Conservation (phyloP, 2,797 vertebrate genomes). For the Tokudaia muenninki region DNA sequence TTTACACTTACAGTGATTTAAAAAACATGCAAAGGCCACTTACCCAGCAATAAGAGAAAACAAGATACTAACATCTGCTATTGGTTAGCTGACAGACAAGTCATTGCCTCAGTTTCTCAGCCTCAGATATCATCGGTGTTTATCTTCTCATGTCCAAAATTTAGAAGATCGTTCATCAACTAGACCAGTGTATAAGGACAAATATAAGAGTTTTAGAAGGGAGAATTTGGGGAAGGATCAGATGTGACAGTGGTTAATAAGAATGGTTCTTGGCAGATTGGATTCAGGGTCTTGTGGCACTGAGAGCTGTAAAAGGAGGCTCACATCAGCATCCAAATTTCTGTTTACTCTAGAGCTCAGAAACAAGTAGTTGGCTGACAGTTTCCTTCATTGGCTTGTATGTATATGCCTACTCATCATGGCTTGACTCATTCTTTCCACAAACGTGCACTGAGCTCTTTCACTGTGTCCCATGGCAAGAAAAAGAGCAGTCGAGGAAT, state of each 20-base stretch:
- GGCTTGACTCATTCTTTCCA: slow-evolving; percentile 34
- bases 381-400: not conserved
- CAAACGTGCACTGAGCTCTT: not conserved
- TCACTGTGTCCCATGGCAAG: not conserved
- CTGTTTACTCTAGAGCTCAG: not conserved
- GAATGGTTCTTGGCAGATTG: not conserved
- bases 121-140: not conserved
- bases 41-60: not conserved
- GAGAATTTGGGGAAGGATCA: not conserved
- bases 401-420: not conserved
- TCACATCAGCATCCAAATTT: not conserved
- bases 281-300: too few species aligned
- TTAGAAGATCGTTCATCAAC: not conserved
- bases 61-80: not conserved
- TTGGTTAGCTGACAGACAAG: not conserved
- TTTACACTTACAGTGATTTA: not conserved
- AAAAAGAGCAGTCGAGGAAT: not conserved
- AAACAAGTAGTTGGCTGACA: not conserved
- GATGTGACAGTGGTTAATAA: not conserved
- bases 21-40: not conserved
- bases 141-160: not conserved
- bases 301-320: not conserved
- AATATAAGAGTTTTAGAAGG: not conserved
- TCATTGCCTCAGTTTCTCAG: not conserved
- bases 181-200: not conserved